Evolutionary conservation across 2,888 invertebrate species (phyloP).

Genomic region (Psococerastis gibbosa): DNA sequence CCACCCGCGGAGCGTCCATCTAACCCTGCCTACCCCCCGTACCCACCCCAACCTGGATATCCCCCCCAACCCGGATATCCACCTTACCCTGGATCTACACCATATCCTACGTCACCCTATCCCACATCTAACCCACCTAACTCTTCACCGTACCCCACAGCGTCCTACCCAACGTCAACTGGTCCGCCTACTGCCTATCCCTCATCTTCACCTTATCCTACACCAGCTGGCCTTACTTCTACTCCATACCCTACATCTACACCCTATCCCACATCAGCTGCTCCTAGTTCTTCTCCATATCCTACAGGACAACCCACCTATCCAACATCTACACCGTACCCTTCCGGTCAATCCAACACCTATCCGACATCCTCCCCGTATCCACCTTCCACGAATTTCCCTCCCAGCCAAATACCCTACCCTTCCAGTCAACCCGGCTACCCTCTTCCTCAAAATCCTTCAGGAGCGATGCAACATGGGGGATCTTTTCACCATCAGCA

Average conservation of each 20-base stretch:
- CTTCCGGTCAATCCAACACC: conserved; percentile 15
- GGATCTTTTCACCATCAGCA: no score
- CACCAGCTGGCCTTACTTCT: conserved; percentile 12
- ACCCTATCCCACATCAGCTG: conserved; percentile 12
- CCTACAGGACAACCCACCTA: conserved; percentile 4
- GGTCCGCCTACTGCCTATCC: conserved; percentile 14
- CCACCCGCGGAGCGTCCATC: conserved; percentile 10
- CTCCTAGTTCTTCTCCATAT: conserved; percentile 1
- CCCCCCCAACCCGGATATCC: conserved; percentile 21
- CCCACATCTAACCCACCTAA: conserved; percentile 17
- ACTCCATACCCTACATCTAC: not conserved
- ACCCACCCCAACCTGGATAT: conserved; percentile 19
- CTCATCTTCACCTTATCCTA: conserved; percentile 14
- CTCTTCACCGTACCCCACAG: conserved; percentile 18
- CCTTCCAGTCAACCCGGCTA: conserved; percentile 13
- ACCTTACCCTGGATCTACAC: conserved; percentile 17
- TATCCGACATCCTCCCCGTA: conserved; percentile 15
- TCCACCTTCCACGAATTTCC: not conserved
- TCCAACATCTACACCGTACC: conserved; percentile 15
- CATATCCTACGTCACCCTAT: conserved; percentile 17
- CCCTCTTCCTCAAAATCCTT: not conserved
- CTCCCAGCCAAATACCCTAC: conserved; percentile 14
- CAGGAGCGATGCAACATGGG: no score
- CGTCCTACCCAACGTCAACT: conserved; percentile 15
- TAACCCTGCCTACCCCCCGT: conserved; percentile 17